Percentiles rank a stretch among this genome's conserved stretches.
phyloP scores from a whole-genome alignment of 2,888 invertebrate genomes.

The Abrostola triplasia region DNA sequence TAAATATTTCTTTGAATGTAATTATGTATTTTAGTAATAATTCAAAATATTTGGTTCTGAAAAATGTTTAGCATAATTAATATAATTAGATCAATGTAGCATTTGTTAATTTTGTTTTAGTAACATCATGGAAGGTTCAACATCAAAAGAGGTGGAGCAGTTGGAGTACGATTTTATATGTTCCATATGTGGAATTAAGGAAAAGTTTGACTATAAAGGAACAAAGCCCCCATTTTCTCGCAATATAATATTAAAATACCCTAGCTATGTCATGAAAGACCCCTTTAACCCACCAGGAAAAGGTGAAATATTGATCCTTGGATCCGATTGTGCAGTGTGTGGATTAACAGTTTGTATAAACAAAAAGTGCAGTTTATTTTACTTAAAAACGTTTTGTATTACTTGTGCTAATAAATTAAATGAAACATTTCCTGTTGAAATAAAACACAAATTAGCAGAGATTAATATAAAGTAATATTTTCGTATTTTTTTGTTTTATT shows the following conservation, averaged over 20 bases:
- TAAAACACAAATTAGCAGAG: slow-evolving; percentile 89
- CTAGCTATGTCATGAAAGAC: slow-evolving; percentile 94
- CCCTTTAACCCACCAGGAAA: slow-evolving; percentile 93
- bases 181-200: slow-evolving; percentile 89
- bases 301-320: slow-evolving; percentile 93
- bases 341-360: slow-evolving; percentile 91
- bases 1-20: too few species aligned
- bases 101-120: slow-evolving; percentile 64
- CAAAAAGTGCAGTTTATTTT: slow-evolving; percentile 94
- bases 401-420: slow-evolving; percentile 90
- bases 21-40: too few species aligned
- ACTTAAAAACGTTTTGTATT: slow-evolving; percentile 92
- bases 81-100: too few species aligned
- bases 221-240: slow-evolving; percentile 92
- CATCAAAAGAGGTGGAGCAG: slow-evolving; percentile 63
- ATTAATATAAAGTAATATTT: slow-evolving; percentile 56
- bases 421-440: slow-evolving; percentile 90
- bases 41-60: too few species aligned
- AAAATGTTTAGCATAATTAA: too few species aligned
- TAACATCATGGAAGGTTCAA: slow-evolving; percentile 68
- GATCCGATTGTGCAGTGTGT: slow-evolving; percentile 92
- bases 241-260: slow-evolving; percentile 90
- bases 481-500: background rate
- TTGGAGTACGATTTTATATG: slow-evolving; percentile 89
- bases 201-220: slow-evolving; percentile 93